These are phyloP conservation scores for Bufotes viridis DNA, from an alignment of 2,797 vertebrate genomes.

Conservation along the genomic window DNA sequence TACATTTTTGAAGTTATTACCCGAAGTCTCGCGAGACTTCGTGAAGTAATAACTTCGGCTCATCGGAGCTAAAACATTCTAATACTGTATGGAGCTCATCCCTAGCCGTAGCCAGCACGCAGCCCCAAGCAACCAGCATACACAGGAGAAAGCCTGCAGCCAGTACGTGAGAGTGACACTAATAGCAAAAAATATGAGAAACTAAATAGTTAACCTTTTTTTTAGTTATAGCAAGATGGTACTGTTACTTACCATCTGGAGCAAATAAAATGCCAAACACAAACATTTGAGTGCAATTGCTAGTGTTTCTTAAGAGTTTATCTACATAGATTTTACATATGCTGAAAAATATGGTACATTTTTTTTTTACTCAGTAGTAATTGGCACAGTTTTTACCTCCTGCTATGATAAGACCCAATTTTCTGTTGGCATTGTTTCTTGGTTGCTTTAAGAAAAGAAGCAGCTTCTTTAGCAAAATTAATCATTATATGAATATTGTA, in stretches of 20 bases:
- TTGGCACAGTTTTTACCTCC: conserved; percentile 64
- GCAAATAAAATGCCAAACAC: conserved; percentile 20
- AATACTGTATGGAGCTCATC: too few species aligned
- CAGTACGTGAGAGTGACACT: not conserved
- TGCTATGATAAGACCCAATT: conserved; percentile 65
- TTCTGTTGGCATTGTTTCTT: conserved; percentile 63
- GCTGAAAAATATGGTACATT: conserved; percentile 46
- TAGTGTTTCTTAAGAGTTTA: conserved; percentile 53
- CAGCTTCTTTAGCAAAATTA: conserved; percentile 5
- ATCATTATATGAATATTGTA: not conserved
- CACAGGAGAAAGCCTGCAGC: too few species aligned
- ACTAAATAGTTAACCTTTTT: not conserved
- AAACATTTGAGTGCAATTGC: conserved; percentile 7
- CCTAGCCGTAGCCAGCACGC: too few species aligned
- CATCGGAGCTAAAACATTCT: too few species aligned
- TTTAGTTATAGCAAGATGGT: conserved; percentile 1
- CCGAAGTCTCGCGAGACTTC: too few species aligned
- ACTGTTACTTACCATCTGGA: conserved; percentile 37
- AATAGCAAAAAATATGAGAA: not conserved
- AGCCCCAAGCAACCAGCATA: too few species aligned
- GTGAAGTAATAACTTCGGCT: too few species aligned
- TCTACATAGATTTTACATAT: not conserved
- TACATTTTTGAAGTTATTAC: too few species aligned
- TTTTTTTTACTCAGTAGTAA: conserved; percentile 67
- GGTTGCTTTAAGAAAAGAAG: conserved; percentile 59